Base-by-base conservation (phyloP, 2,797 vertebrate species). In the Myotis pilosus region DNA sequence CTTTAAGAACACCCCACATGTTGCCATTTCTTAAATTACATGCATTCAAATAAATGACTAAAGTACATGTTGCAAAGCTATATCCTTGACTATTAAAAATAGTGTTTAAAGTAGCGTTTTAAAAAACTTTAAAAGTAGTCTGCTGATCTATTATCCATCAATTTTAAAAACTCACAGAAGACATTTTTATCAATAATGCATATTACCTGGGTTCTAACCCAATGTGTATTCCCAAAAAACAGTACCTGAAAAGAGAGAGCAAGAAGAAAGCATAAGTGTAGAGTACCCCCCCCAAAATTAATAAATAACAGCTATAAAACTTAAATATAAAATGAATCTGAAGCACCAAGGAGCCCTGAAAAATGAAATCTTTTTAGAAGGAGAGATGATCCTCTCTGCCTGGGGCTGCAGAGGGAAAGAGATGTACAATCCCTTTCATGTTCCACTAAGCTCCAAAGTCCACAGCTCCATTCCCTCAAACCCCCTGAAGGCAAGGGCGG, bases 341-440 rank as follows among this genome's bases (percentile, higher is more conserved):
- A 53, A 36, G 60, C 87, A 44, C 71, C 82, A 76, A 72, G 60
- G 28, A 82, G 33, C 74, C 72, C 85, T 89, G 57, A 93, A 76
- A 96, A 96, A 81, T 11, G 55, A 93, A 89, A 93, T 87, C 33
- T 86, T 96, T 95, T 94, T 87, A 83, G 93, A 96, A 93, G 88
- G 89, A 96, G 91, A 91, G 74, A 80, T 92, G 85, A 92, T 96
- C 87, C 55, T 97, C 33, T 41, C 74, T 88, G 87, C 85, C 85
- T 87, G 49, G 72, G 76, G 75, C 78, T 85, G 71, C 9, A 8
- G 53, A 53, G 82, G 84, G 78, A 93, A 87, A 91, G 72, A 95
- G 55, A 75, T 80, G 30, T 90, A 71, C 15, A 68, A 75, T 87
- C 57, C 47, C n/a, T 95, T 96, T 96, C 93, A 96, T 92, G 92